A percentile compares a stretch with the other conserved stretches of the same genome.
These are phyloP conservation scores for Exephanes ischioxanthus DNA, from an alignment of 2,888 invertebrate genomes.

Conservation along the genomic window DNA sequence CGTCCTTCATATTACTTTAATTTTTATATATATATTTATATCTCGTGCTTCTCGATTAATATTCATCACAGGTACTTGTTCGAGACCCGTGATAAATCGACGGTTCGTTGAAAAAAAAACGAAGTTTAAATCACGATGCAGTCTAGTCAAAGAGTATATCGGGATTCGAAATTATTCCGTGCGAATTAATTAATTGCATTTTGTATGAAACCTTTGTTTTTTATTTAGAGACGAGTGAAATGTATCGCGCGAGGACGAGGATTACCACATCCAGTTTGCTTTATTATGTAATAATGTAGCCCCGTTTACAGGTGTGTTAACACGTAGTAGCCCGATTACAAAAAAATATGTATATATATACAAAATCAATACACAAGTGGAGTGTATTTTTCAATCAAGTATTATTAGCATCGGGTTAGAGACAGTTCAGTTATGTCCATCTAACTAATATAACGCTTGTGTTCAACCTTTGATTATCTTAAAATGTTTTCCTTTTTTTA, in stretches of 20 bases:
- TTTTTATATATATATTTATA: constrained; percentile 27
- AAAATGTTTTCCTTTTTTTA: not conserved
- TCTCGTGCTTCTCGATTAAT: constrained; percentile 29
- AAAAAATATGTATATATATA: constrained; percentile 57
- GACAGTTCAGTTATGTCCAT: not conserved
- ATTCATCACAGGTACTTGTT: constrained; percentile 10
- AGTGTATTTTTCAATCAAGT: constrained; percentile 1
- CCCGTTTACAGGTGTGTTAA: constrained; percentile 54
- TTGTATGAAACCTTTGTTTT: constrained; percentile 23
- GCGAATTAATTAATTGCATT: not conserved
- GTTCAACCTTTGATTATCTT: constrained; percentile 6
- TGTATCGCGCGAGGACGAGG: constrained; percentile 11
- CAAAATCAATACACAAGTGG: constrained; percentile 46
- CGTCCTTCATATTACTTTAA: constrained; percentile 8
- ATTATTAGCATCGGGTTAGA: constrained; percentile 19
- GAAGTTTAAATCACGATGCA: constrained; percentile 30
- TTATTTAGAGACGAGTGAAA: constrained; percentile 18
- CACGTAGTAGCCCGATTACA: constrained; percentile 51
- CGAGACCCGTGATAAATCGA: not conserved
- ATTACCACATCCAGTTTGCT: constrained; percentile 51
- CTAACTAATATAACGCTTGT: not conserved
- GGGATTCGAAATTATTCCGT: not conserved
- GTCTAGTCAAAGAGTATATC: constrained; percentile 55
- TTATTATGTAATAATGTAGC: constrained; percentile 44
- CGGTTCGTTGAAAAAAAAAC: constrained; percentile 5